These are phyloP conservation scores for Taphrorychus bicolor DNA, from an alignment of 2,888 invertebrate genomes.

Conservation along the genomic window DNA sequence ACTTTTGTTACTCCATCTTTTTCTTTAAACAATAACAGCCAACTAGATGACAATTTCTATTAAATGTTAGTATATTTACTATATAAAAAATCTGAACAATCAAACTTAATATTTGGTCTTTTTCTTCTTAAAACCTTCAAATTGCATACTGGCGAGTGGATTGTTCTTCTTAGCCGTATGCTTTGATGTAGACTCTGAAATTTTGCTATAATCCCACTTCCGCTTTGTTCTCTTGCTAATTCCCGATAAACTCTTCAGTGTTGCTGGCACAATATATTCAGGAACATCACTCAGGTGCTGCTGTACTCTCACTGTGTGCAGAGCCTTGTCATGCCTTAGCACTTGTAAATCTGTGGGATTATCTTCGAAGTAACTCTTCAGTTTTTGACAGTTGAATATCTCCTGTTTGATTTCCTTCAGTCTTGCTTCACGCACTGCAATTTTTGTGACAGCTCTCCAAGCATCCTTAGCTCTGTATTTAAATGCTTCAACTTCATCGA, in stretches of 20 bases:
- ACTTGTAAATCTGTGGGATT: slow-evolving; percentile 89
- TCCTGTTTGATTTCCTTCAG: slow-evolving; percentile 95
- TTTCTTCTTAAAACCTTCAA: slow-evolving; percentile 63
- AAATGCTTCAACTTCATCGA: slow-evolving; percentile 97
- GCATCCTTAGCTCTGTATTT: slow-evolving; percentile 94
- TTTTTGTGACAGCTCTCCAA: slow-evolving; percentile 91
- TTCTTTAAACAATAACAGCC: too few relatives aligned
- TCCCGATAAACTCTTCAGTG: slow-evolving; percentile 71
- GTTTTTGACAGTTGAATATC: slow-evolving; percentile 88
- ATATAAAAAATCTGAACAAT: too few relatives aligned
- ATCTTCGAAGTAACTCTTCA: slow-evolving; percentile 93
- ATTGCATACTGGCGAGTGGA: slow-evolving; percentile 72
- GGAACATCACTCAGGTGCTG: slow-evolving; percentile 90
- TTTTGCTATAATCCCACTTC: slow-evolving; percentile 48
- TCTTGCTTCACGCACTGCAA: slow-evolving; percentile 92
- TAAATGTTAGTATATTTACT: too few relatives aligned
- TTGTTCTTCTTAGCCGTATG: slow-evolving; percentile 67
- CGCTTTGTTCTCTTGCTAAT: slow-evolving; percentile 55
- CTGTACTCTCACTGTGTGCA: slow-evolving; percentile 85
- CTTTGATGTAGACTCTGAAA: slow-evolving; percentile 48
- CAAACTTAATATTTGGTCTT: too few relatives aligned
- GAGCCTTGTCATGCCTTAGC: slow-evolving; percentile 82
- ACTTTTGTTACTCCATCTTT: too few relatives aligned
- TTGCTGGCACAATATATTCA: slow-evolving; percentile 86
- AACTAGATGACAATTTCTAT: too few relatives aligned